phyloP scores from a whole-genome alignment of 2,113 vertebrate genomes.

The Xiphias gladius region DNA sequence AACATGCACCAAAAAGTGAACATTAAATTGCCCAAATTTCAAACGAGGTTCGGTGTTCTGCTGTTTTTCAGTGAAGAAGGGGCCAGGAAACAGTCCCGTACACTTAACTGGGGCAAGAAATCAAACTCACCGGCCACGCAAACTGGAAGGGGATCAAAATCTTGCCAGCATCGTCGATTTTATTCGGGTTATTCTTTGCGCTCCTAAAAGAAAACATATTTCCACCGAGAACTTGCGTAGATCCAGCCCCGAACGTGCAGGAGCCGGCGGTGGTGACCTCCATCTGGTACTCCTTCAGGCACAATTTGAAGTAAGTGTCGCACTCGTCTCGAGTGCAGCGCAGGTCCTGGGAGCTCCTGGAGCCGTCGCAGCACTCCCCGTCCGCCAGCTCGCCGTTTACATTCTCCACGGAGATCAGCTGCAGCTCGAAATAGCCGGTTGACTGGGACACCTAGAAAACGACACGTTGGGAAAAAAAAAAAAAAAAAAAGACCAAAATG shows the following conservation, averaged over 20 bases:
- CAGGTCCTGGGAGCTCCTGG: constrained; percentile 86
- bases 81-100: neutral
- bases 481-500: constrained; percentile 1
- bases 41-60: neutral
- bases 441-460: constrained; percentile 93
- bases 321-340: constrained; percentile 93
- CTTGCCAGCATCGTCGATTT: constrained; percentile 85
- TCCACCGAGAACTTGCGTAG: constrained; percentile 94
- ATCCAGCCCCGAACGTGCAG: constrained; percentile 92
- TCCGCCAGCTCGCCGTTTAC: constrained; percentile 93
- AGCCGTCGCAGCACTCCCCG: constrained; percentile 95
- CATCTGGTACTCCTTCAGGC: constrained; percentile 96
- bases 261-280: constrained; percentile 87
- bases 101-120: neutral
- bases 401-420: constrained; percentile 95
- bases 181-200: constrained; percentile 81
- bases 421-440: constrained; percentile 98
- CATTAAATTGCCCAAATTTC: neutral
- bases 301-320: constrained; percentile 96
- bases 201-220: constrained; percentile 93
- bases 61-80: neutral
- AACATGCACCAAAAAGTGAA: neutral
- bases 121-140: constrained; percentile 94
- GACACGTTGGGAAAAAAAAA: constrained; percentile 20
- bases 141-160: constrained; percentile 95